Base-by-base conservation (phyloP, 2,797 vertebrate species). In the Strix occidentalis region DNA sequence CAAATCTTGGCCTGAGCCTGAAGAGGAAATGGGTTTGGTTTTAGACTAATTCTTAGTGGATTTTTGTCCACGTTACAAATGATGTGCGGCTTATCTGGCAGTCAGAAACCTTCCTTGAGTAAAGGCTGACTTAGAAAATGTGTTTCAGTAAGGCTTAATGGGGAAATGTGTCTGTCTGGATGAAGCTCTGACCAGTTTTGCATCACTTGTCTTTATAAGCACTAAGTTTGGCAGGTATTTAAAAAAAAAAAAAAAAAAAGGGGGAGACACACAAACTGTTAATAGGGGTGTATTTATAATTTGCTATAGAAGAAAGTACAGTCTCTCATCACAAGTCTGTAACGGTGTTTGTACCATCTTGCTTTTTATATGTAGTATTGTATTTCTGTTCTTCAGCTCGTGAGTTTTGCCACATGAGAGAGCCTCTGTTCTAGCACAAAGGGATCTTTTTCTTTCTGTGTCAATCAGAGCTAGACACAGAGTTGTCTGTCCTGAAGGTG, bases 1-100 rank as follows among this genome's bases (percentile, higher is more conserved):
- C 79, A 88, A 64, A 92, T 89, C 90, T 95, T 96, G 87, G 78
- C 57, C 54, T 51, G 81, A 60, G 65, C 45, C 66, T 61, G 31
- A 69, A 46, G 46, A 94, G 86, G 90, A 96, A 95, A 92, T 95
- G 65, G 91, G 69, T 94, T 94, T 90, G 82, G 65, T 85, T 95
- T 94, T 90, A 84, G 45, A 76, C 43, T 92, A 88, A 86, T 94
- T 94, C 87, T 26, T 89, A 21, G 90, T 83, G 84, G 81, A 85
- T 93, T 93, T 93, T 95, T 89, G 90, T 95, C 39, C 31, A 31
- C 1, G 1, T 76, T 89, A 71, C 68, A 85, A 70, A 61, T 89
- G 64, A 64, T 53, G 46, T 93, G 68, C 81, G 90, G 76, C 89
- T 96, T 65, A 10, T 91, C 84, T 92, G 87, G 75, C 71, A 90